Evolutionary conservation across 2,888 invertebrate species (phyloP), one percentile per base, ranked within the genome.

Genomic region (Oscheius sp.): DNA sequence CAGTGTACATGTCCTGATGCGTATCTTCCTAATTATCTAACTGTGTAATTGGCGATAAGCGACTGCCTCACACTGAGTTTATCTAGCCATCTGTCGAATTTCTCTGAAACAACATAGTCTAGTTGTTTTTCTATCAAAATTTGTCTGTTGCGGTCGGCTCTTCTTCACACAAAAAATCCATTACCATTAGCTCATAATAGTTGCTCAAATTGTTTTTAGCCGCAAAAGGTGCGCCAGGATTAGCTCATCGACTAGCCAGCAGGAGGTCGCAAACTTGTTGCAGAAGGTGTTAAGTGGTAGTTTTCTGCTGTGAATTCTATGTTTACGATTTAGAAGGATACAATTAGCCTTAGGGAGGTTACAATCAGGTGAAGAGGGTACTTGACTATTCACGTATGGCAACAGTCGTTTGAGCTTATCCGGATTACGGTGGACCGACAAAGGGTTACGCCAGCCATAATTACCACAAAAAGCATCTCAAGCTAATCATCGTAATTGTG

Each of bases 391-490:
- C 49, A 20, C 49, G 62, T 62, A 62, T 62, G 62, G 62, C 62
- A 62, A 62, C 62, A 62, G 47, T n/a, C 47, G 32, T 8, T 22
- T 17, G 22, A 44, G 62, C 26, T 62, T 28, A 62, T 62, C 62
- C 49, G 47, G 62, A 26, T 62, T 62, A 62, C 62, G 24, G 32
- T 32, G 32, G n/a, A 36, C 47, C 62, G 49, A n/a, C 62, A 62
- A 62, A 62, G 45, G 62, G 9, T 26, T 41, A 26, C 59, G 54
- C 59, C 6, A 26, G 17, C 32, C 51, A 20, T 36, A 54, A 54
- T 54, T 54, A 54, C 22, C 54, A 20, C 14, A 50, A 26, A 14
- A 3, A n/a, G n/a, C n/a, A n/a, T n/a, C n/a, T n/a, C n/a, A 24
- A 1, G 56, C 41, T 26, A 24, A n/a, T 44, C 44, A 24, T 26